phyloP scores from a whole-genome alignment of 2,113 vertebrate genomes.

The Brachypteracias leptosomus region DNA sequence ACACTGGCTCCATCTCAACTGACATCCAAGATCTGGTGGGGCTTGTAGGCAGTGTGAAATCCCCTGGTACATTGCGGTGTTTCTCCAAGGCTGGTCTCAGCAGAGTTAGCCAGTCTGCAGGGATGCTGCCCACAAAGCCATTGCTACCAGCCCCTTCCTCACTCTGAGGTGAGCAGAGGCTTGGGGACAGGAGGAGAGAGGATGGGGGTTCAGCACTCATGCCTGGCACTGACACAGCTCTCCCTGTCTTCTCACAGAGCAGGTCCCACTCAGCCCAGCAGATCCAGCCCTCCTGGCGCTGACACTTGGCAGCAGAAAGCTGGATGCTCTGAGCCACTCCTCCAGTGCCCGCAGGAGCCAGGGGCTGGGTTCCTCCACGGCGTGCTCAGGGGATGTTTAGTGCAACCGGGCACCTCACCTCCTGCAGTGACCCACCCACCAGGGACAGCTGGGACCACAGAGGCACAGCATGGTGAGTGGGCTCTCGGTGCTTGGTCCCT shows the following conservation, averaged over 20 bases:
- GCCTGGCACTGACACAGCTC: not conserved
- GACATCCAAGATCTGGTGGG: not conserved
- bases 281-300: not conserved
- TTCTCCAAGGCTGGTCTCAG: not conserved
- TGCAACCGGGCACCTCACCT: not conserved
- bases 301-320: not conserved
- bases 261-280: not conserved
- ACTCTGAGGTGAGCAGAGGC: accelerated
- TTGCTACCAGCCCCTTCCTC: not conserved
- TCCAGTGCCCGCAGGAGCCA: accelerated
- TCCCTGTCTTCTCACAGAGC: not conserved
- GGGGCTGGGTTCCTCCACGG: accelerated
- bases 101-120: not conserved
- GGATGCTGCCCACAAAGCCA: not conserved
- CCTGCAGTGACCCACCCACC: accelerated
- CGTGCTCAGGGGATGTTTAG: not conserved
- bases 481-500: accelerated
- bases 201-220: too few relatives aligned
- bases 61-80: accelerated
- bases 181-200: not conserved
- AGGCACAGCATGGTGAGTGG: not conserved
- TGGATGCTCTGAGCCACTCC: not conserved
- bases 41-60: not conserved
- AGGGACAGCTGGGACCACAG: accelerated
- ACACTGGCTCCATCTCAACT: not conserved